A percentile compares a stretch with the other conserved stretches of the same genome.
phyloP scores from a whole-genome alignment of 2,888 invertebrate species.

The Herminia tarsipennalis region DNA sequence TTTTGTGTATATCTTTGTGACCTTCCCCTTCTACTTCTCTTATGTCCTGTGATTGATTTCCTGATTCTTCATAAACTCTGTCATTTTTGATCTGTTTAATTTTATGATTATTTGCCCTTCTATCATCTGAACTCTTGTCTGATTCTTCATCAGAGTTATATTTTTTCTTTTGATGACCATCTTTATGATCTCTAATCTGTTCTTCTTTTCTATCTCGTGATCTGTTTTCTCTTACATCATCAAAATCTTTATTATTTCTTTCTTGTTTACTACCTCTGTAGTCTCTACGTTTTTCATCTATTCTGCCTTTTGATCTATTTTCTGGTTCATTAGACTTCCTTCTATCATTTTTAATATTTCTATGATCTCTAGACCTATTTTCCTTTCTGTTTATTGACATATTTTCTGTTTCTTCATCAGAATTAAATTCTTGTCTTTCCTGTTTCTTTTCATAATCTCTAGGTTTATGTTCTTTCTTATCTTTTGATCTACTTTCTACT shows the following conservation, averaged over 20 bases:
- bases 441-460: background rate
- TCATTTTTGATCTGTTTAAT: background rate
- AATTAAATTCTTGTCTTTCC: background rate
- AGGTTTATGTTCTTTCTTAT: slow-evolving; percentile 1
- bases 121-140: slow-evolving; percentile 1
- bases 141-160: background rate
- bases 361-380: slow-evolving; percentile 6
- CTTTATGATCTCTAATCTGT: background rate
- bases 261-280: background rate
- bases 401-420: background rate
- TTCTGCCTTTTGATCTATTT: background rate
- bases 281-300: background rate
- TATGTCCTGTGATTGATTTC: slow-evolving; percentile 24
- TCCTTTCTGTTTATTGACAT: slow-evolving; percentile 3
- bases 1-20: slow-evolving; percentile 19
- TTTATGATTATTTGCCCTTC: background rate
- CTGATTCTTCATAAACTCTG: slow-evolving; percentile 14
- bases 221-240: background rate
- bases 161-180: background rate
- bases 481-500: background rate
- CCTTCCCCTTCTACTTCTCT: slow-evolving; percentile 29
- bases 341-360: slow-evolving; percentile 13
- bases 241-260: background rate
- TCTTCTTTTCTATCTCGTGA: slow-evolving; percentile 1
- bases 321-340: slow-evolving; percentile 4